A percentile compares a stretch with the other conserved stretches of the same genome.
phyloP scores from a whole-genome alignment of 2,797 vertebrate species.

The Acropternis orthonyx region DNA sequence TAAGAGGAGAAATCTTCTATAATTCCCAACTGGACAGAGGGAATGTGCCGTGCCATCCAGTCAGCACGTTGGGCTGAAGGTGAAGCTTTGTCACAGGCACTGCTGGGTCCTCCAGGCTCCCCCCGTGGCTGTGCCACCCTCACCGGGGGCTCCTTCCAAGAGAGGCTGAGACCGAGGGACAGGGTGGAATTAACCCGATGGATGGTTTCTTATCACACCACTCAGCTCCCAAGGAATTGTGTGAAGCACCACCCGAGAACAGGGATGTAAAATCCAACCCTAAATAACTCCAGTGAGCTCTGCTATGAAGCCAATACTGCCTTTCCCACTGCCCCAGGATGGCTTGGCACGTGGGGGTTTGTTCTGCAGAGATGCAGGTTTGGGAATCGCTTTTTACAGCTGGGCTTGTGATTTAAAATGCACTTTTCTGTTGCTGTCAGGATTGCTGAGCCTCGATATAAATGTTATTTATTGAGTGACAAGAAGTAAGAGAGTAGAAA shows the following conservation, averaged over 20 bases:
- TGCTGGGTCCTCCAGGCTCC: background rate
- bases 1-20: background rate
- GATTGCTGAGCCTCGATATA: background rate
- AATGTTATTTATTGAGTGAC: background rate
- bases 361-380: background rate
- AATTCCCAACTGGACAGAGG: background rate
- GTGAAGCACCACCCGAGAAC: background rate
- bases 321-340: background rate
- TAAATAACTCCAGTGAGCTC: background rate
- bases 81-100: background rate
- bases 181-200: background rate
- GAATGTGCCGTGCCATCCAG: background rate
- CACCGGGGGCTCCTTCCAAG: background rate
- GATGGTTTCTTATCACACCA: background rate
- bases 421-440: background rate
- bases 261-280: background rate
- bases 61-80: background rate
- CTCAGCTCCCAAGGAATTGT: background rate
- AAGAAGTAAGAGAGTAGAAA: background rate
- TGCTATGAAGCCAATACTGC: too few relatives aligned
- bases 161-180: too few relatives aligned
- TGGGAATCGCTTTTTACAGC: fast-evolving
- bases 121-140: background rate
- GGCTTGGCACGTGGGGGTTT: fast-evolving
- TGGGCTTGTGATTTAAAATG: background rate